These are phyloP conservation scores for Myanophis thanlyinensis DNA, from an alignment of 2,113 vertebrate species.

Conservation along the genomic window DNA sequence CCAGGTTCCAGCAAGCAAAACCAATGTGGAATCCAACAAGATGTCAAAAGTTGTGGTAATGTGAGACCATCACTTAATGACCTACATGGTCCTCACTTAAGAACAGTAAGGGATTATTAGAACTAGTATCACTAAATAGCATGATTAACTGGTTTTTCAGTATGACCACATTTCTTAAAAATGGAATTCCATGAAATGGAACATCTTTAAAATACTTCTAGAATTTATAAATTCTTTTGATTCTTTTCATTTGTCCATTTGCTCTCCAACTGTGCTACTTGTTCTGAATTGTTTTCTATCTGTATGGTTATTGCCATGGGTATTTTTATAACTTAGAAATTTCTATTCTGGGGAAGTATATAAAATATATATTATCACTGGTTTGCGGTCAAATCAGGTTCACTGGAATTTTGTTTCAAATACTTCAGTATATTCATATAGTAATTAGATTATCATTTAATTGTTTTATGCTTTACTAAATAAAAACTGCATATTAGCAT, in stretches of 20 bases:
- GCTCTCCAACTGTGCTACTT: neutral
- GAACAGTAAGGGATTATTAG: neutral
- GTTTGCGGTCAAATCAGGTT: neutral
- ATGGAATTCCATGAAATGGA: neutral
- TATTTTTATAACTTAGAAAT: neutral
- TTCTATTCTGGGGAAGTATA: neutral
- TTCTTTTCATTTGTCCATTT: neutral
- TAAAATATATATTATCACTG: neutral
- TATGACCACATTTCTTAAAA: neutral
- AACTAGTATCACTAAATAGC: neutral
- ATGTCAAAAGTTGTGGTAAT: neutral
- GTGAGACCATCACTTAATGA: neutral
- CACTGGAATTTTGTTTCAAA: neutral
- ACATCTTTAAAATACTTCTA: neutral
- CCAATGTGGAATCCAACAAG: neutral
- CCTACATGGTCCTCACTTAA: neutral
- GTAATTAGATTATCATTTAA: neutral
- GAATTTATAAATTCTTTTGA: neutral
- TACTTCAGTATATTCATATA: neutral
- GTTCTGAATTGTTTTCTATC: neutral
- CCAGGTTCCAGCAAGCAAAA: neutral
- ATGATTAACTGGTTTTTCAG: neutral
- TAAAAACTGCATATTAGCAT: neutral
- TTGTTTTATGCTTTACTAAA: neutral
- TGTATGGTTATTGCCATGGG: neutral